These are phyloP conservation scores for Leptocoma aspasia DNA, from an alignment of 2,113 vertebrate genomes.

Conservation along the genomic window DNA sequence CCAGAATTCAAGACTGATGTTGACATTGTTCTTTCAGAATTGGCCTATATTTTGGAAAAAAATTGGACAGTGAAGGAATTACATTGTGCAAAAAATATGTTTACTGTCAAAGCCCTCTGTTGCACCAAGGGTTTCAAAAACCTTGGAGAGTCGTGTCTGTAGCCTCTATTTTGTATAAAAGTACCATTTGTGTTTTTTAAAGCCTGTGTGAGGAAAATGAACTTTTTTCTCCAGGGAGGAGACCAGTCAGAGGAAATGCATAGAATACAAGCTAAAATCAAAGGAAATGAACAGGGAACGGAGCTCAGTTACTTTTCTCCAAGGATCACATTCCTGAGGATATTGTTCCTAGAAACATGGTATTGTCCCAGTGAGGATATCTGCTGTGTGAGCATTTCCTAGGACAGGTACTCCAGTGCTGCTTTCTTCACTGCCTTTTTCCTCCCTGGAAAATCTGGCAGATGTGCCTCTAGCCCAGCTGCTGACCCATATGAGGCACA, in stretches of 20 bases:
- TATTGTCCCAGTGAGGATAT: neutral
- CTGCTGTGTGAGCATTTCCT: neutral
- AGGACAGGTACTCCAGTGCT: neutral
- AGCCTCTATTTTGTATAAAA: neutral
- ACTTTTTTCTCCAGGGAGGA: neutral
- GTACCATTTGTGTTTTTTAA: neutral
- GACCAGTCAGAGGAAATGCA: neutral
- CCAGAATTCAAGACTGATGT: neutral
- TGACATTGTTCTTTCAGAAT: neutral
- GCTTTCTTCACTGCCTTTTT: neutral
- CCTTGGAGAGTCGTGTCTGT: neutral
- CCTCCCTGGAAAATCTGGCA: neutral
- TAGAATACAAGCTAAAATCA: neutral
- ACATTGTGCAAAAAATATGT: fast-evolving
- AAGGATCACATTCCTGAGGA: neutral
- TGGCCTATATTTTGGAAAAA: neutral
- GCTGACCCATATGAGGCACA: neutral
- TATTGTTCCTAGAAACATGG: neutral
- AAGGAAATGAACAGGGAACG: neutral
- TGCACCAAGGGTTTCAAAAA: neutral
- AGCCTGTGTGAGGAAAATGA: neutral
- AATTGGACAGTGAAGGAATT: neutral
- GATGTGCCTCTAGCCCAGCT: neutral
- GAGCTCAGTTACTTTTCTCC: neutral
- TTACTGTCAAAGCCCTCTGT: neutral